Evolutionary conservation across 2,888 invertebrate species (phyloP).

Genomic region (Villa cingulata): DNA sequence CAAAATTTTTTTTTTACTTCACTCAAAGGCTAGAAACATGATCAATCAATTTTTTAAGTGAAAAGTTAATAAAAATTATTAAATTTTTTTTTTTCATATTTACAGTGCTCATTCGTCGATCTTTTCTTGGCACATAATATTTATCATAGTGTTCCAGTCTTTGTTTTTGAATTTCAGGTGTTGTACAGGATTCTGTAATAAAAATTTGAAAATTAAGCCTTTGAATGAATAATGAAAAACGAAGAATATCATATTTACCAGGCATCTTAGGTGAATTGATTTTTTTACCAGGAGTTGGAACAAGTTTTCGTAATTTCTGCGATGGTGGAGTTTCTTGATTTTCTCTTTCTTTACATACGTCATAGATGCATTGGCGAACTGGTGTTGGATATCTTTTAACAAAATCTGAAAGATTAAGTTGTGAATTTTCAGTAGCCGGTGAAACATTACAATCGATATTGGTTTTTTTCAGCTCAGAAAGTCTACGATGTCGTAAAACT

Average conservation of each 20-base stretch:
- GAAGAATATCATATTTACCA: slow-evolving; percentile 15
- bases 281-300: slow-evolving; percentile 19
- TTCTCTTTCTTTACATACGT: slow-evolving; percentile 11
- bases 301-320: slow-evolving; percentile 13
- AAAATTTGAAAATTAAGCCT: slow-evolving; percentile 18
- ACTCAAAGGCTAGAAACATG: slow-evolving; percentile 7
- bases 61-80: no score
- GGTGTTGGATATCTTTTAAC: slow-evolving; percentile 11
- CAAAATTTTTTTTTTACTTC: slow-evolving; percentile 13
- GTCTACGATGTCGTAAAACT: slow-evolving; percentile 27
- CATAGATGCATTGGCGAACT: slow-evolving; percentile 8
- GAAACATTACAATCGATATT: slow-evolving; percentile 12
- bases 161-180: slow-evolving; percentile 30
- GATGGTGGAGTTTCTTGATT: slow-evolving; percentile 12
- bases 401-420: slow-evolving; percentile 8
- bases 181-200: slow-evolving; percentile 31
- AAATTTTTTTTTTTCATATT: not conserved
- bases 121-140: slow-evolving; percentile 5
- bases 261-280: slow-evolving; percentile 33
- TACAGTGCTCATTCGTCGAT: slow-evolving; percentile 7
- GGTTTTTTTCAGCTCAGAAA: slow-evolving; percentile 31
- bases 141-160: slow-evolving; percentile 4
- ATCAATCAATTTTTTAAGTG: no score
- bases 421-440: not conserved
- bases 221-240: no score